phyloP scores from a whole-genome alignment of 35 echinoderm and acorn worm species.

The Ophioderma brevispina region DNA sequence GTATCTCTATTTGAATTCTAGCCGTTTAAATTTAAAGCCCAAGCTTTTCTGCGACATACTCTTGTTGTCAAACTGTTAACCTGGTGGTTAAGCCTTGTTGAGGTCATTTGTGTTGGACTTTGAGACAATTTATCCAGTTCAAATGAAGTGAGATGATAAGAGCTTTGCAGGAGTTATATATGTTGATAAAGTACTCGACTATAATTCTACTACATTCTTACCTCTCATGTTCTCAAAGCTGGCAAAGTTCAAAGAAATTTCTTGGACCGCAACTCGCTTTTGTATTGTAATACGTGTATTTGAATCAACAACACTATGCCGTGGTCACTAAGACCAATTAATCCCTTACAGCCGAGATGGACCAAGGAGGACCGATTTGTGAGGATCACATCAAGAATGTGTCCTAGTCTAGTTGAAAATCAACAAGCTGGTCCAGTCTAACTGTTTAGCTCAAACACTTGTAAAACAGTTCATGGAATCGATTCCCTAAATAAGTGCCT shows the following conservation, averaged over 20 bases:
- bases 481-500: no score
- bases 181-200: no score
- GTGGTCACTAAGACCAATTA: conserved; percentile 27
- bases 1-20: no score
- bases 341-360: not conserved
- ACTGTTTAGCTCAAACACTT: not conserved
- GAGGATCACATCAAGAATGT: conserved; percentile 15
- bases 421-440: conserved; percentile 12
- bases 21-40: no score
- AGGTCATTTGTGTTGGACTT: no score
- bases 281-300: not conserved
- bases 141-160: no score
- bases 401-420: not conserved
- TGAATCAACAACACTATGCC: not conserved
- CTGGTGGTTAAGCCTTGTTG: no score
- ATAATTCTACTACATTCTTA: no score
- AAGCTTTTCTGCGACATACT: no score
- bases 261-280: not conserved
- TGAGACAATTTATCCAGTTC: no score
- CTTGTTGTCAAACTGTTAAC: no score
- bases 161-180: no score
- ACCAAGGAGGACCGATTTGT: conserved; percentile 15
- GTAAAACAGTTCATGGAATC: not conserved
- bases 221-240: not conserved
- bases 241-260: not conserved